These are phyloP conservation scores for Hirtodrosophila duncani DNA, from an alignment of 2,888 invertebrate species.

Conservation along the genomic window DNA sequence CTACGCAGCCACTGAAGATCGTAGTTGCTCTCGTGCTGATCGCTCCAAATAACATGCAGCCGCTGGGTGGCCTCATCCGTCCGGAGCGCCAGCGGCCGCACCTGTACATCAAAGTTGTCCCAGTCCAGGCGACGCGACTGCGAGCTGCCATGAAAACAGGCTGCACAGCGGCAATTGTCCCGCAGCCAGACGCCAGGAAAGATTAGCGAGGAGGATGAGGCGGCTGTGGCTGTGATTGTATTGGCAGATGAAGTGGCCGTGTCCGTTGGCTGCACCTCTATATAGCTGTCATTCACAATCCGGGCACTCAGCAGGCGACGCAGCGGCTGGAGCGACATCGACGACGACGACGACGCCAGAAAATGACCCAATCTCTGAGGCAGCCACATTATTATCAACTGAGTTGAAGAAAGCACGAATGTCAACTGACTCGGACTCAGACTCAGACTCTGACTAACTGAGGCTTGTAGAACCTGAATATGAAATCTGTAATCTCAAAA, in stretches of 20 bases:
- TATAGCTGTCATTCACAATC: conserved; percentile 54
- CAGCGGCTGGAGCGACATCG: background rate
- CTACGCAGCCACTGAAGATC: conserved; percentile 81
- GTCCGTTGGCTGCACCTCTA: conserved; percentile 51
- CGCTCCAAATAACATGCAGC: conserved; percentile 81
- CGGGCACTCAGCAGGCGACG: conserved; percentile 44
- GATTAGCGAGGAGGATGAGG: conserved; percentile 78
- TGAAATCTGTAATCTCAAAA: no score
- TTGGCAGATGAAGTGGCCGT: no score
- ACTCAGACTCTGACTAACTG: conserved; percentile 9
- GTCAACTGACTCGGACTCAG: background rate
- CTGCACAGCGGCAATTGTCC: conserved; percentile 85
- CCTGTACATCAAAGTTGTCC: conserved; percentile 80
- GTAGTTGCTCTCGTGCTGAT: conserved; percentile 82
- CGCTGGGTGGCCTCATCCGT: conserved; percentile 47
- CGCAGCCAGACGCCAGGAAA: conserved; percentile 86
- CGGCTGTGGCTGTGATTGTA: no score
- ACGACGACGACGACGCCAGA: background rate
- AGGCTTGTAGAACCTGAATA: conserved; percentile 10
- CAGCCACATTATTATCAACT: no score
- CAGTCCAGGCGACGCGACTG: conserved; percentile 83
- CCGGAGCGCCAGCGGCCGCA: conserved; percentile 77
- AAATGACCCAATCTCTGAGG: conserved; percentile 19
- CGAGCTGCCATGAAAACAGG: conserved; percentile 83
- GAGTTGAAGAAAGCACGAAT: background rate